Percentiles rank a stretch among this genome's conserved stretches.
phyloP scores from a whole-genome alignment of 2,113 vertebrate species.

The Salvator merianae region DNA sequence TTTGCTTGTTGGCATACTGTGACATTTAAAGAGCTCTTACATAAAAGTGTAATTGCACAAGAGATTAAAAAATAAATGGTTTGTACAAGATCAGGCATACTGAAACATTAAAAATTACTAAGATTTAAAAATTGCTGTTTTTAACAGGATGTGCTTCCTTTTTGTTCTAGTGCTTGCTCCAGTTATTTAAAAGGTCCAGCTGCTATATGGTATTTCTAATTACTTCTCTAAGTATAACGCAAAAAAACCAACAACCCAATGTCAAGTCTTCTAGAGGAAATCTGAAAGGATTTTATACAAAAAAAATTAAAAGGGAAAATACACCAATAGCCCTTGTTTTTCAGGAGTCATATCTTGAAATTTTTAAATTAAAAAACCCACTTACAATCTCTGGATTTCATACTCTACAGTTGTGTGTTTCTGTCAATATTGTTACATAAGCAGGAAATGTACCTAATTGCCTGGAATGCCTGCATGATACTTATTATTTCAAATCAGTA shows the following conservation, averaged over 20 bases:
- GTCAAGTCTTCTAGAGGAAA: background rate
- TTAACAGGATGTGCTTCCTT: conserved; percentile 10
- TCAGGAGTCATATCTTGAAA: background rate
- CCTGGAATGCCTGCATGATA: background rate
- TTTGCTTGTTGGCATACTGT: background rate
- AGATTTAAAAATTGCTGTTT: background rate
- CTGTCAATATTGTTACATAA: no score
- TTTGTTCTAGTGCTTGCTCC: background rate
- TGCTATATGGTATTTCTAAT: background rate
- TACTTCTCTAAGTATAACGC: background rate
- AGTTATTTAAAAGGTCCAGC: background rate
- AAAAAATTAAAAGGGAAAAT: background rate
- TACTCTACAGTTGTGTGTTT: no score
- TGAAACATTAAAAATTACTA: conserved; percentile 8
- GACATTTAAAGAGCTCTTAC: conserved; percentile 16
- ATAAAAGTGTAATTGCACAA: conserved; percentile 5
- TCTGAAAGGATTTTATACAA: background rate
- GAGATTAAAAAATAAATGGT: conserved; percentile 30
- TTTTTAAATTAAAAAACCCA: no score
- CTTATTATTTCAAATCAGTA: background rate
- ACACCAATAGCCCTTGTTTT: background rate
- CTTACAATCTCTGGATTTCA: no score
- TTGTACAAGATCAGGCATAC: conserved; percentile 3
- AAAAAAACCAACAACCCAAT: background rate
- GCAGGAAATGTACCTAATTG: no score